These are phyloP conservation scores for Sylvia borin DNA, from an alignment of 2,797 vertebrate species.

Conservation along the genomic window DNA sequence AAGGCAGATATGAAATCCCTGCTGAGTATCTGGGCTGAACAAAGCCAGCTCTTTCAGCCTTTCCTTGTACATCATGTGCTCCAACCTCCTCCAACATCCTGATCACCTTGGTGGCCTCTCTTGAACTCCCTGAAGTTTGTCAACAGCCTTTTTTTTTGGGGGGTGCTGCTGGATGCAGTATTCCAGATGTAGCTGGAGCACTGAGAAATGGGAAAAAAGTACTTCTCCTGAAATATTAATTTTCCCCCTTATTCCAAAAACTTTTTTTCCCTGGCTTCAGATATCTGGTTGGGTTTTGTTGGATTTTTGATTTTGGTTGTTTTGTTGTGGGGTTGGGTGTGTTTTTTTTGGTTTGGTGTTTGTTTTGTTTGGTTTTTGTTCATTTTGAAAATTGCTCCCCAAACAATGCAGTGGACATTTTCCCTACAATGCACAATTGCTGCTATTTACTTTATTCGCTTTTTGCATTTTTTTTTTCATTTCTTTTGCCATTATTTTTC, in stretches of 20 bases:
- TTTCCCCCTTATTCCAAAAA: neutral
- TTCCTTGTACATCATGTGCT: neutral
- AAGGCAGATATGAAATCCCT: neutral
- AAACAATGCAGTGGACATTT: neutral
- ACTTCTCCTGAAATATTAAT: neutral
- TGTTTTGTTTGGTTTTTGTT: too few species aligned
- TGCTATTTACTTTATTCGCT: neutral
- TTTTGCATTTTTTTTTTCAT: neutral
- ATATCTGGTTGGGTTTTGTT: neutral
- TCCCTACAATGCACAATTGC: neutral
- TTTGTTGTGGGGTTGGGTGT: neutral
- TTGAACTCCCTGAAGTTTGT: conserved; percentile 24
- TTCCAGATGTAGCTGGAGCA: neutral
- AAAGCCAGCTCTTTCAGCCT: neutral
- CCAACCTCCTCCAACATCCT: neutral
- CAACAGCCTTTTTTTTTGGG: conserved; percentile 31
- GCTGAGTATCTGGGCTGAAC: neutral
- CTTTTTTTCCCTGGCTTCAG: neutral
- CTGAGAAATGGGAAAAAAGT: neutral
- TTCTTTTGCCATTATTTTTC: neutral
- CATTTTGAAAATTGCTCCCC: neutral
- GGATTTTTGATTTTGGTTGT: neutral
- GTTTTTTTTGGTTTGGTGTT: too few species aligned
- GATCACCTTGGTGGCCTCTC: neutral
- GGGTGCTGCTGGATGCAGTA: neutral